Percentiles rank a stretch among this genome's conserved stretches.
Evolutionary conservation across 2,113 vertebrate genomes (phyloP).

Genomic region (Penelope pileata): DNA sequence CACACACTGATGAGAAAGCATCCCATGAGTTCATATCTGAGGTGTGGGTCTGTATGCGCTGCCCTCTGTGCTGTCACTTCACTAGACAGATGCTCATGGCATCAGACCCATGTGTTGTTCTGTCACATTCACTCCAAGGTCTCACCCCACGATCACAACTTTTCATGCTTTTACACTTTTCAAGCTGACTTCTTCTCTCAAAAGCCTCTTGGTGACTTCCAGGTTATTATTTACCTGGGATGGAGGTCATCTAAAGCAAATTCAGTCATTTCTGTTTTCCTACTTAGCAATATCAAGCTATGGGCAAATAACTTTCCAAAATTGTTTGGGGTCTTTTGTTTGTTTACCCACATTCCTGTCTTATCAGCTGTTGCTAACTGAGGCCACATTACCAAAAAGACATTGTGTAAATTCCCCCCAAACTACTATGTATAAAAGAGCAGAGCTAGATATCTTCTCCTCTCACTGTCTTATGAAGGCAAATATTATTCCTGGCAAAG

Average conservation of each 20-base stretch:
- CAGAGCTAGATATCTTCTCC: neutral
- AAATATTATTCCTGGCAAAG: neutral
- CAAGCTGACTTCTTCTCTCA: neutral
- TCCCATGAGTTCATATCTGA: neutral
- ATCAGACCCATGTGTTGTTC: neutral
- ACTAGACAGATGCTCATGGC: neutral
- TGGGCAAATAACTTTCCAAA: neutral
- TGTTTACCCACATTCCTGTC: neutral
- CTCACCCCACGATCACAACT: neutral
- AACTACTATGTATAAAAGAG: neutral
- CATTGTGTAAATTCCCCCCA: neutral
- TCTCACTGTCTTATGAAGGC: neutral
- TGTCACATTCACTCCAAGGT: neutral
- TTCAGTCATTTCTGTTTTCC: neutral
- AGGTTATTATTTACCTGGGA: neutral
- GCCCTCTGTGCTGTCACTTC: accelerated
- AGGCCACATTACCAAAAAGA: neutral
- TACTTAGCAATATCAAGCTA: neutral
- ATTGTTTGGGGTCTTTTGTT: neutral
- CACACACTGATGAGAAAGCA: neutral
- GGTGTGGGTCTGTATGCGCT: neutral
- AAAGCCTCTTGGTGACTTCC: neutral
- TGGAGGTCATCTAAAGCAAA: neutral
- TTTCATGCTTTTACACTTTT: neutral
- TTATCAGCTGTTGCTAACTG: neutral